Evolutionary conservation across 2,888 invertebrate genomes (phyloP), one percentile per base, ranked within the genome.

Genomic region (Himalopsyche anomala): DNA sequence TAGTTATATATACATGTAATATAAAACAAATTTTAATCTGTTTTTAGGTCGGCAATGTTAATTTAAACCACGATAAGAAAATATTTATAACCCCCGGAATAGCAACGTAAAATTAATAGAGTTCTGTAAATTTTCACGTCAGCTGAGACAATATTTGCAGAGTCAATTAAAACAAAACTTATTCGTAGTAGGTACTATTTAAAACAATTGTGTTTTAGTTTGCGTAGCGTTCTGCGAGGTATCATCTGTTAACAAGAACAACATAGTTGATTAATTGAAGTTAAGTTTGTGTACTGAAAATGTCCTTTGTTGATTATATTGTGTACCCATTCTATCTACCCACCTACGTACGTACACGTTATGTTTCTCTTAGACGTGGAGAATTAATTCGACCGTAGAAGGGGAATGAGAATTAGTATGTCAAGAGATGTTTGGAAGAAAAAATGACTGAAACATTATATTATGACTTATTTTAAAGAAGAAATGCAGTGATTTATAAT

Each of bases 181-280:
- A 19, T 62, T 51, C 51, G 51, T 62, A 19, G 6, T 28, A 28
- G 28, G 28, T 19, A 62, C 62, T 62, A 28, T 62, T 62, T 62
- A n/a, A 62, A 62, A 19, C 62, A 62, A 62, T n/a, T 62, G 28
- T 19, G 62, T 62, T 62, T 62, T 62, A 62, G 62, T 62, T 62
- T 62, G 28, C 28, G 19, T 11, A 62, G 19, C n/a, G 19, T 19
- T 62, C 62, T 19, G 28, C 62, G 19, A 62, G 28, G 62, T 28
- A 62, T 62, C 62, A 62, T 62, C 62, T 62, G 62, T 62, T 62
- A 62, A 62, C 62, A 62, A 19, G 62, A 19, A 62, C 62, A 62
- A 62, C 62, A 62, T 62, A 62, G 62, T 62, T 62, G 62, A 62
- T 62, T 62, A 62, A 62, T 62, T 62, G 62, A 62, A 62, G 62